Evolutionary conservation across 2,888 invertebrate species (phyloP).

Genomic region (Leptopilina myrica): DNA sequence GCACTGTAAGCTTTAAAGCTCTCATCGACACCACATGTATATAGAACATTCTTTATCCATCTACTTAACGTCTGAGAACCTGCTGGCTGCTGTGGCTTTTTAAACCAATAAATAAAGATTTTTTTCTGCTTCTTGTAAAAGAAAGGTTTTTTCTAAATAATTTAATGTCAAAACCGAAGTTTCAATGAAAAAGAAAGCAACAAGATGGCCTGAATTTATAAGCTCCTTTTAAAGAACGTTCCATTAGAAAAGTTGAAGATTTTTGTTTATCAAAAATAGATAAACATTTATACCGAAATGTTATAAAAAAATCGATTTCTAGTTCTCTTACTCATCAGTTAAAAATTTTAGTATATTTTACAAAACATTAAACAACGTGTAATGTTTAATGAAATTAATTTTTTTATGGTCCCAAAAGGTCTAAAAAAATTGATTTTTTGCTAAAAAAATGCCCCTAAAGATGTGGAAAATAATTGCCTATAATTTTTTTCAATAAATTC

Average conservation of each 20-base stretch:
- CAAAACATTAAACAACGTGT: too few relatives aligned
- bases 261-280: not conserved
- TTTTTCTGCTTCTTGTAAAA: not conserved
- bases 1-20: not conserved
- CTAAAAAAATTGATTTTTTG: too few relatives aligned
- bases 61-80: not conserved
- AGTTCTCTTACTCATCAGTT: too few relatives aligned
- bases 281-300: not conserved
- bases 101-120: slow-evolving; percentile 1
- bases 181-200: not conserved
- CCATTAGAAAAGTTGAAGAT: not conserved
- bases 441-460: too few relatives aligned
- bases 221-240: not conserved
- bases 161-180: not conserved
- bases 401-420: too few relatives aligned
- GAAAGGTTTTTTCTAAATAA: not conserved
- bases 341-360: too few relatives aligned
- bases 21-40: not conserved
- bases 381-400: too few relatives aligned
- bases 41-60: not conserved
- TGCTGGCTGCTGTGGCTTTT: not conserved
- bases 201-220: not conserved
- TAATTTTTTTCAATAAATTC: too few relatives aligned
- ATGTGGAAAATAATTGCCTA: too few relatives aligned
- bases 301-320: not conserved